Evolutionary conservation across 2,797 vertebrate species (phyloP).

Genomic region (Enteromius trimaculatus): DNA sequence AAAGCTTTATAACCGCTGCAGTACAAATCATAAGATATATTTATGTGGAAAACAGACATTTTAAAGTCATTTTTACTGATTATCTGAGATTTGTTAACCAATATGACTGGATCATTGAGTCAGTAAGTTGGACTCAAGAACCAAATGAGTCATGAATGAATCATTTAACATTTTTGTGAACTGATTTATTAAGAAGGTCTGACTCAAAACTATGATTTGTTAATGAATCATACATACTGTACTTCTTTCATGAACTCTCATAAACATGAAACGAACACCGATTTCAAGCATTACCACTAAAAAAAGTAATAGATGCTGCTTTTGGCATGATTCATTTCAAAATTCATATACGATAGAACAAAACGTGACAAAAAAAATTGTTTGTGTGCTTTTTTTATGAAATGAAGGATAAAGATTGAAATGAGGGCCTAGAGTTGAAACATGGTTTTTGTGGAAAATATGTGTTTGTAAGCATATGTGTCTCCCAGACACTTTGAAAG

Average conservation of each 20-base stretch:
- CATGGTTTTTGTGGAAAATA: background rate
- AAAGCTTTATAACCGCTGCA: background rate
- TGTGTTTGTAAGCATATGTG: conserved; percentile 43
- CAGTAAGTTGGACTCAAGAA: background rate
- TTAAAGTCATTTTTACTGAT: background rate
- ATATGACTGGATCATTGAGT: background rate
- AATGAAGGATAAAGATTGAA: background rate
- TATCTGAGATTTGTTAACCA: background rate
- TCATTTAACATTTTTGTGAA: background rate
- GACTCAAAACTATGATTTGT: background rate
- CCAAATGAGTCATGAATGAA: background rate
- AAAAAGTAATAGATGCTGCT: background rate
- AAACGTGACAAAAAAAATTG: no score
- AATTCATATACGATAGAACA: background rate
- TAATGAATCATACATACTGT: background rate
- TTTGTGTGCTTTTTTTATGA: background rate
- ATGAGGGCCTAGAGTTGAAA: conserved; percentile 18
- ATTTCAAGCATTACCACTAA: background rate
- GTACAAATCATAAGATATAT: background rate
- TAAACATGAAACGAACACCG: background rate
- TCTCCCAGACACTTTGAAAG: conserved; percentile 31
- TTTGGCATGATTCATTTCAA: background rate
- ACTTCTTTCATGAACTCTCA: background rate
- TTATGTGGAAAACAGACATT: background rate
- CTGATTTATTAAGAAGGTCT: background rate